A percentile compares a stretch with the other conserved stretches of the same genome.
phyloP scores from a whole-genome alignment of 2,113 vertebrate species.

The Neolamprologus tretocephalus region DNA sequence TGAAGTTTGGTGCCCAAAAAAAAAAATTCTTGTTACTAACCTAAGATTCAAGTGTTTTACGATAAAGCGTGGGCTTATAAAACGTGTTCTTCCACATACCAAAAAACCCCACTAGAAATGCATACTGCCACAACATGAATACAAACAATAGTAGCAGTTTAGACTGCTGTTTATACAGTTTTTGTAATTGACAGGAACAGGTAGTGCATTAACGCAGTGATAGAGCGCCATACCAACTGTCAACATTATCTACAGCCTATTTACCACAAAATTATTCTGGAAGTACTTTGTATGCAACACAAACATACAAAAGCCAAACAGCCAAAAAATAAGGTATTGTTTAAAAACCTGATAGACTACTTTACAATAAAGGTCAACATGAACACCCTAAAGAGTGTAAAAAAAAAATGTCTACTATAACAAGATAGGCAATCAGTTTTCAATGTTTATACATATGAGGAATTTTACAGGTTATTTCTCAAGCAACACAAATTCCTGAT shows the following conservation, averaged over 20 bases:
- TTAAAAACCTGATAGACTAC: background rate
- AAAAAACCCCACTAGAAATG: background rate
- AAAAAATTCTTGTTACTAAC: background rate
- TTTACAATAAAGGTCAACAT: background rate
- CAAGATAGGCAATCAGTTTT: background rate
- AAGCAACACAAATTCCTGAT: background rate
- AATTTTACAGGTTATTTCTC: background rate
- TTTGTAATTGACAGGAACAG: background rate
- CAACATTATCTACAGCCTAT: background rate
- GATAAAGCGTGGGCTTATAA: background rate
- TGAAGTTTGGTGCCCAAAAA: background rate
- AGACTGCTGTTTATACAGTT: background rate
- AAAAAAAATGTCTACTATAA: background rate
- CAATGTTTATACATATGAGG: background rate
- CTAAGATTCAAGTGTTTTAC: background rate
- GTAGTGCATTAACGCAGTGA: background rate
- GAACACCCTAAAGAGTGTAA: background rate
- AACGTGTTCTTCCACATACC: background rate
- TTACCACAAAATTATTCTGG: background rate
- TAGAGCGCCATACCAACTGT: background rate
- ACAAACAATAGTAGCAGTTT: background rate
- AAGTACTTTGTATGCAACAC: background rate
- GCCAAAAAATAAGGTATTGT: background rate
- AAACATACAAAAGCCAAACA: background rate
- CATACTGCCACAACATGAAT: background rate